A percentile compares a stretch with the other conserved stretches of the same genome.
These are phyloP conservation scores for Reticulitermes speratus DNA, from an alignment of 1,140 invertebrate genomes.

Conservation along the genomic window DNA sequence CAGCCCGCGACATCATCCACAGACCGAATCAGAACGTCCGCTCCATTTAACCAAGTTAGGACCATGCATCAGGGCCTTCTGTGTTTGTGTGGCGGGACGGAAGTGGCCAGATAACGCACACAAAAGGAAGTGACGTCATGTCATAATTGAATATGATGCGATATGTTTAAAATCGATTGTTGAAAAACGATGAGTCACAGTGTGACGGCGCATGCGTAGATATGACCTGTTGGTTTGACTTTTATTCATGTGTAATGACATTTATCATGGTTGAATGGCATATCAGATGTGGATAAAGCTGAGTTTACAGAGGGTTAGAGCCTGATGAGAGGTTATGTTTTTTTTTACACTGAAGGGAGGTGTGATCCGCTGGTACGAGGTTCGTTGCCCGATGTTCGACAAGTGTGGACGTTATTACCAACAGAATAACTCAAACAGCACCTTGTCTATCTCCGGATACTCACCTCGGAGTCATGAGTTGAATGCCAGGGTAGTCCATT, in stretches of 20 bases:
- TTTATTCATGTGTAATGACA: not conserved
- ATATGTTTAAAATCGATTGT: slow-evolving; percentile 19
- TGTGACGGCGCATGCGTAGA: not conserved
- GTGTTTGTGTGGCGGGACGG: slow-evolving; percentile 24
- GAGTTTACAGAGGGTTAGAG: too few relatives aligned
- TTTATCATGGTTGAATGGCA: not conserved
- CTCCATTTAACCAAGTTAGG: not conserved
- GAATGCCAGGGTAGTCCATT: too few relatives aligned
- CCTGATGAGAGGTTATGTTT: too few relatives aligned
- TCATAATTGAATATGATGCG: slow-evolving; percentile 21
- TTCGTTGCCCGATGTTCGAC: too few relatives aligned
- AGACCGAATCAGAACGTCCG: not conserved
- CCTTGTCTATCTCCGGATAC: too few relatives aligned
- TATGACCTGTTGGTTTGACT: not conserved
- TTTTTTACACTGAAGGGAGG: too few relatives aligned
- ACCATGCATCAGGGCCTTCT: slow-evolving; percentile 1
- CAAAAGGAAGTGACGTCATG: slow-evolving; percentile 25
- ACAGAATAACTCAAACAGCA: too few relatives aligned
- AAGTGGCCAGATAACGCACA: slow-evolving; percentile 14
- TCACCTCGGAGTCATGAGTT: too few relatives aligned
- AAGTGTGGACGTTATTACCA: too few relatives aligned
- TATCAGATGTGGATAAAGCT: not conserved
- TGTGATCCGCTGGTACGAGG: too few relatives aligned
- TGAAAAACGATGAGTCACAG: not conserved
- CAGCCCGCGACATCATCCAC: not conserved